Percentiles rank a stretch among this genome's conserved stretches.
Evolutionary conservation across 2,888 invertebrate species (phyloP).

Genomic region (Choristoneura rosaceana): DNA sequence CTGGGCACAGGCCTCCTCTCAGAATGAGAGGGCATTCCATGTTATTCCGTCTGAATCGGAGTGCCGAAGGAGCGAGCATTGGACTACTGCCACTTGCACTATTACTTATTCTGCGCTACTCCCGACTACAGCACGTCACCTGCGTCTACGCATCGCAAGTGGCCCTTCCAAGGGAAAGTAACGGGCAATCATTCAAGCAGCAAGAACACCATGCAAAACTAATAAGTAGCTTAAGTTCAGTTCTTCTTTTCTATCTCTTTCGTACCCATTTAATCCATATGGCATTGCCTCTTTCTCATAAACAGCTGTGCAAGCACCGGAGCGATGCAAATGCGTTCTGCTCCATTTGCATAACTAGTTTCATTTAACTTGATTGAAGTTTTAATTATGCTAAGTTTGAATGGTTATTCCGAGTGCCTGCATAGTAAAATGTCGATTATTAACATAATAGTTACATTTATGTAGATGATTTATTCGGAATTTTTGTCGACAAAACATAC

Average conservation of each 20-base stretch:
- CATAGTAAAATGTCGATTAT: background rate
- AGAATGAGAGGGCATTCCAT: too few species aligned
- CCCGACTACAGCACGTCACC: too few species aligned
- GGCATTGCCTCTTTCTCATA: background rate
- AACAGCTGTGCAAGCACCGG: slow-evolving; percentile 9
- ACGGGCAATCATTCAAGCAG: slow-evolving; percentile 1
- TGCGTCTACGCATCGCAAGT: background rate
- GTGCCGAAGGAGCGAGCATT: too few species aligned
- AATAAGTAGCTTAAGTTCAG: background rate
- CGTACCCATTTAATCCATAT: background rate
- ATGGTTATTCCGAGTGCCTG: slow-evolving; percentile 7
- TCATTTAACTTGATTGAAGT: slow-evolving; percentile 19
- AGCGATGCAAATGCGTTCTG: slow-evolving; percentile 21
- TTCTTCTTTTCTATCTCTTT: background rate
- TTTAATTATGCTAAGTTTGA: slow-evolving; percentile 23
- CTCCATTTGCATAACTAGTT: slow-evolving; percentile 25
- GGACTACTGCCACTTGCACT: too few species aligned
- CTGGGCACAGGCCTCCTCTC: too few species aligned
- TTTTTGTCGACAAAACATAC: too few species aligned
- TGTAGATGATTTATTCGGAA: too few species aligned
- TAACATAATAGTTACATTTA: background rate
- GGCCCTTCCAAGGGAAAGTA: background rate
- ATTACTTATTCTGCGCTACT: too few species aligned
- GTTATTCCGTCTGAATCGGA: too few species aligned
- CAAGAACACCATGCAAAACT: background rate